Evolutionary conservation across 2,888 invertebrate genomes (phyloP).

Genomic region (Mythimna albipuncta): DNA sequence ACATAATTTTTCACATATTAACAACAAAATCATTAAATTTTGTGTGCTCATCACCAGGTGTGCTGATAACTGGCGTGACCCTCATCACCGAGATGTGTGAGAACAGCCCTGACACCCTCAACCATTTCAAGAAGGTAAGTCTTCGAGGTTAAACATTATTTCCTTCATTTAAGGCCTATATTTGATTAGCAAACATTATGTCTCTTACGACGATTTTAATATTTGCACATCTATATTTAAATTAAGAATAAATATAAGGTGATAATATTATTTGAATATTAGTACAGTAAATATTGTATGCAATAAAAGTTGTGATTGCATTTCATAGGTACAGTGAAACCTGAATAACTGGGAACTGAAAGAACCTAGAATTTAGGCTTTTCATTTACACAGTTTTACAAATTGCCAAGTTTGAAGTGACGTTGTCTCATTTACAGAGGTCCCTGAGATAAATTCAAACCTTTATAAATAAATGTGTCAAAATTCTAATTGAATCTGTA

Average conservation of each 20-base stretch:
- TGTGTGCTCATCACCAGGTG: conserved; percentile 90
- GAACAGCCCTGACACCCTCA: conserved; percentile 98
- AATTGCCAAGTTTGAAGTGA: too few relatives aligned
- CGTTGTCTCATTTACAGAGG: too few relatives aligned
- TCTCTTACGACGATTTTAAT: conserved; percentile 1
- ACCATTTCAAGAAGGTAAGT: conserved; percentile 99
- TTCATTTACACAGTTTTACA: too few relatives aligned
- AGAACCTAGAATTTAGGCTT: too few relatives aligned
- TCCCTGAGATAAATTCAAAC: too few relatives aligned
- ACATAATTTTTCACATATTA: neutral
- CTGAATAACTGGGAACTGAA: too few relatives aligned
- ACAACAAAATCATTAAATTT: conserved; percentile 4
- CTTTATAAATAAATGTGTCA: too few relatives aligned
- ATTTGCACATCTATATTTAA: conserved; percentile 12
- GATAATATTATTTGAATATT: conserved; percentile 23
- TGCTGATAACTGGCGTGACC: conserved; percentile 99
- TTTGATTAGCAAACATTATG: neutral
- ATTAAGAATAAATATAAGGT: conserved; percentile 10
- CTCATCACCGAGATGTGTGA: conserved; percentile 99
- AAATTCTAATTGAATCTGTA: too few relatives aligned
- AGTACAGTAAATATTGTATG: conserved; percentile 29
- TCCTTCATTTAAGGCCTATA: neutral
- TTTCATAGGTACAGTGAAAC: conserved; percentile 3
- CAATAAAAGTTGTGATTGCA: conserved; percentile 9
- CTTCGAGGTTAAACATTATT: conserved; percentile 16